Evolutionary conservation across 2,888 invertebrate species (phyloP), one percentile per base, ranked within the genome.

Genomic region (Ischnura elegans): DNA sequence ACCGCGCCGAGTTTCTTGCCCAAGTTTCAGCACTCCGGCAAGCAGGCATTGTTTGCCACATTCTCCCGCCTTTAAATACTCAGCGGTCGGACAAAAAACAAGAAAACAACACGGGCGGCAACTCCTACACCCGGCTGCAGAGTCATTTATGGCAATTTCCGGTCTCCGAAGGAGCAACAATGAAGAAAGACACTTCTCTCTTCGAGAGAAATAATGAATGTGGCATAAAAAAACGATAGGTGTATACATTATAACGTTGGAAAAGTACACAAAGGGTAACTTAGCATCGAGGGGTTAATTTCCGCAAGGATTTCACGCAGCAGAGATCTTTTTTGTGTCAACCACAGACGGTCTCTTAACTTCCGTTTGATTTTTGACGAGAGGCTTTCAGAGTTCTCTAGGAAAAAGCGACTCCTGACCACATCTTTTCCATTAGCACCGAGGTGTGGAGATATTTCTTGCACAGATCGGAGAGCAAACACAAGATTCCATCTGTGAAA

Each of bases 91-190:
- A 61, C 61, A 61, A 61, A 61, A 61, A 61, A 61, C 42, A 61
- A 61, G n/a, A 61, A 61, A 61, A 16, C 85, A 85, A 85, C 42
- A 43, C 42, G 42, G 45, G 85, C 42, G 42, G 43, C 16, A 21
- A 36, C 10, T 85, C 42, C 43, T 25, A 36, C 19, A 13, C 42
- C 21, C 61, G 61, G 61, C 6, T 42, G 45, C 42, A 85, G 21
- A 85, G 85, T 85, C 85, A 85, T 85, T 85, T 29, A 85, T 19
- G 43, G 19, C 85, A 85, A 85, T 85, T 85, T 85, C 85, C 85
- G 85, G 85, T 85, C 85, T 19, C 45, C 43, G 85, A 85, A 43
- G 25, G 3, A 21, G 85, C 85, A 85, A 85, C 85, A 85, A 85
- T 21, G 42, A 36, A 36, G 42, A 61, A 61, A 61, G 61, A 61